Evolutionary conservation across 1,140 invertebrate species (phyloP).

Genomic region (Acromyrmex echinatior): DNA sequence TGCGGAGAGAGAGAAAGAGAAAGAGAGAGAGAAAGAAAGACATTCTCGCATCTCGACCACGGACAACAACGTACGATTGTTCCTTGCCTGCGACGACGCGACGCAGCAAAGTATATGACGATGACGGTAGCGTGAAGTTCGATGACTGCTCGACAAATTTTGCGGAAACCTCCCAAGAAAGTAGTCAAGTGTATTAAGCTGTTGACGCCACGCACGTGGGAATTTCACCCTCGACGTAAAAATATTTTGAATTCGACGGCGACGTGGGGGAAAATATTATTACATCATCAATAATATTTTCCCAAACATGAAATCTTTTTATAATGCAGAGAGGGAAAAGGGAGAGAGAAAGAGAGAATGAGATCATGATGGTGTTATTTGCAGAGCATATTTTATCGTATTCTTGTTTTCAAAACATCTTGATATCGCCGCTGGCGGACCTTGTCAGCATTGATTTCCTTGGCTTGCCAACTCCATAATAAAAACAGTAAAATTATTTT

Average conservation of each 20-base stretch:
- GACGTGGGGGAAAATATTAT: constrained; percentile 27
- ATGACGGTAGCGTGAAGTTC: constrained; percentile 71
- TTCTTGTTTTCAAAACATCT: constrained; percentile 49
- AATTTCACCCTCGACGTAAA: neutral
- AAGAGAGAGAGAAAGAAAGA: neutral
- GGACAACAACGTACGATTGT: constrained; percentile 47
- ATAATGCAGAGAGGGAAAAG: neutral
- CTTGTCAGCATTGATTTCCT: constrained; percentile 36
- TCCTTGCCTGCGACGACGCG: neutral
- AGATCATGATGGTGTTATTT: constrained; percentile 8
- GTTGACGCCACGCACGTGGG: neutral
- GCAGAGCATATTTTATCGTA: neutral
- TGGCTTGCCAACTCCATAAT: constrained; percentile 3
- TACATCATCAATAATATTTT: constrained; percentile 41
- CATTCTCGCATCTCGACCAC: neutral
- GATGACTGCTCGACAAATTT: constrained; percentile 69
- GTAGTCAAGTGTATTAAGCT: neutral
- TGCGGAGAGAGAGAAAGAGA: neutral
- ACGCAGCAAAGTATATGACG: constrained; percentile 42
- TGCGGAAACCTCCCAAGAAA: constrained; percentile 55
- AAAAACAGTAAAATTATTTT: constrained; percentile 17
- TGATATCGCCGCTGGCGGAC: neutral
- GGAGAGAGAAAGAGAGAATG: neutral
- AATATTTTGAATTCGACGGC: neutral
- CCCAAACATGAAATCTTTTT: constrained; percentile 16